phyloP scores from a whole-genome alignment of 2,888 invertebrate species.

The Platycheirus rosarum region DNA sequence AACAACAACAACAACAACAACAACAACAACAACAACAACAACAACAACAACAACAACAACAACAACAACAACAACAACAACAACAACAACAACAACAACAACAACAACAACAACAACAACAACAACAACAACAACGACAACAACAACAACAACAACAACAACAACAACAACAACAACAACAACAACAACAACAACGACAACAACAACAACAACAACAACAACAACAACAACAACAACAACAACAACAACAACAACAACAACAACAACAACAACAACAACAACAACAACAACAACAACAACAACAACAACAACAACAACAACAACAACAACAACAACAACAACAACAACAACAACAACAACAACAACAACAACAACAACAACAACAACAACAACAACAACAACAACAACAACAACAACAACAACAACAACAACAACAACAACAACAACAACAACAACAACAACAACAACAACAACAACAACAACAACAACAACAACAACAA shows the following conservation, averaged over 20 bases:
- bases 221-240: neutral
- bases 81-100: neutral
- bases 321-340: neutral
- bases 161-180: neutral
- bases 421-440: neutral
- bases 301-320: neutral
- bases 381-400: neutral
- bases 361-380: neutral
- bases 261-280: neutral
- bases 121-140: neutral
- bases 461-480: neutral
- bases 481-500: neutral
- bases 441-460: neutral
- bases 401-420: neutral
- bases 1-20: neutral
- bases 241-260: neutral
- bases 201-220: neutral
- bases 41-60: neutral
- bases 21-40: neutral
- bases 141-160: neutral
- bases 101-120: neutral
- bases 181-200: neutral
- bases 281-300: neutral
- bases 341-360: neutral
- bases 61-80: neutral